These are phyloP conservation scores for Pao palembangensis DNA, from an alignment of 2,113 vertebrate genomes.

Conservation along the genomic window DNA sequence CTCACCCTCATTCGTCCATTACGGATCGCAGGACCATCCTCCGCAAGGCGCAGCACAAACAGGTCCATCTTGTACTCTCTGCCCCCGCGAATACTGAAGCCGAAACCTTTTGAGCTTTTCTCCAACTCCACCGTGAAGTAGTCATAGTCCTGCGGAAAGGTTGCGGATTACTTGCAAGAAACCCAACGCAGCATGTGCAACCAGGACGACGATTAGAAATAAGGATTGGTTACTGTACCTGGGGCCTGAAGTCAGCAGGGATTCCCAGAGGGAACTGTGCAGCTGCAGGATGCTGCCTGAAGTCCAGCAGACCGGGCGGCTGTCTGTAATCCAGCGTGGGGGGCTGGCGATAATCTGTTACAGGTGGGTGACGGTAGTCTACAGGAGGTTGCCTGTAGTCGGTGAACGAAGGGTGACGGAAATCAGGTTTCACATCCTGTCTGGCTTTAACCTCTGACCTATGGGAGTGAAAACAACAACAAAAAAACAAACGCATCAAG, in stretches of 20 bases:
- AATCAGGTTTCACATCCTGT: slow-evolving; percentile 97
- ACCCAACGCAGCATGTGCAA: neutral
- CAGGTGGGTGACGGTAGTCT: slow-evolving; percentile 93
- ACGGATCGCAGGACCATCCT: slow-evolving; percentile 96
- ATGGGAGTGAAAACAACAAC: slow-evolving; percentile 48
- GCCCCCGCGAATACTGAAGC: slow-evolving; percentile 97
- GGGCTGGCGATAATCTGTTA: slow-evolving; percentile 90
- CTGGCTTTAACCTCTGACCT: slow-evolving; percentile 99
- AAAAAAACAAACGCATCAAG: neutral
- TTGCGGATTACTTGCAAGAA: neutral
- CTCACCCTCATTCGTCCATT: slow-evolving; percentile 98
- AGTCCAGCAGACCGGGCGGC: slow-evolving; percentile 89
- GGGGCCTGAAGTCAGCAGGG: slow-evolving; percentile 89
- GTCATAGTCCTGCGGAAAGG: slow-evolving; percentile 85
- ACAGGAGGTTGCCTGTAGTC: slow-evolving; percentile 94
- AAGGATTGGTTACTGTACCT: slow-evolving; percentile 71
- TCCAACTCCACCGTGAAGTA: slow-evolving; percentile 99
- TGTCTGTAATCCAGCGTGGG: slow-evolving; percentile 93
- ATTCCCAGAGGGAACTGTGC: slow-evolving; percentile 80
- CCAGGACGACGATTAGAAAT: too few species aligned
- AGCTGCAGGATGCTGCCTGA: slow-evolving; percentile 89
- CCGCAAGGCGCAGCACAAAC: slow-evolving; percentile 91
- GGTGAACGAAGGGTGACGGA: slow-evolving; percentile 92
- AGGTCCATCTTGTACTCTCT: slow-evolving; percentile 99
- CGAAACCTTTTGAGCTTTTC: slow-evolving; percentile 95